A percentile compares a stretch with the other conserved stretches of the same genome.
Evolutionary conservation across 2,797 vertebrate genomes (phyloP).

Genomic region (Monodelphis domestica): DNA sequence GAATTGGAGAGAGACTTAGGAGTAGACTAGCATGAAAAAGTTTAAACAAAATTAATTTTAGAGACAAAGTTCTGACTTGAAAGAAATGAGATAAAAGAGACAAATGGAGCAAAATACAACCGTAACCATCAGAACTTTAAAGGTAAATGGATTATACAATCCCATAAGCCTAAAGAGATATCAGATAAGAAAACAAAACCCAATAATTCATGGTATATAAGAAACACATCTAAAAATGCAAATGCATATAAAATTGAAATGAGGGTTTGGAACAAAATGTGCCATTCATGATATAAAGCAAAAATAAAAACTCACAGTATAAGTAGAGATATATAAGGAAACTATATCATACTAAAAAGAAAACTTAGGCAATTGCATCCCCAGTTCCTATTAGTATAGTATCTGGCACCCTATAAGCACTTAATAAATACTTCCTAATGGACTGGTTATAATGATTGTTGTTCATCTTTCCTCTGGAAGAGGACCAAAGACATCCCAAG

Average conservation of each 20-base stretch:
- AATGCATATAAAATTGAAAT: neutral
- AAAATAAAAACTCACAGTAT: neutral
- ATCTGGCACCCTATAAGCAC: neutral
- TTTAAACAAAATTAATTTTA: neutral
- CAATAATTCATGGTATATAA: neutral
- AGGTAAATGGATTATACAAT: neutral
- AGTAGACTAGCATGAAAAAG: neutral
- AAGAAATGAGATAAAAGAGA: neutral
- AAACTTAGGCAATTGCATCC: neutral
- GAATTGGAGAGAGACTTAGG: neutral
- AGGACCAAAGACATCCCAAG: no score
- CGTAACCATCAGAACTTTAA: neutral
- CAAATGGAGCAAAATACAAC: neutral
- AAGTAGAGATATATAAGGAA: neutral
- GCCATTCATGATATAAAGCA: neutral
- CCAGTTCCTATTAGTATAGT: neutral
- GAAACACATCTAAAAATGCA: neutral
- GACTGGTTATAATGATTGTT: neutral
- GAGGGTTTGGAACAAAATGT: neutral
- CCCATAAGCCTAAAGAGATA: neutral
- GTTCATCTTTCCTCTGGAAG: no score
- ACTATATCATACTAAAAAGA: neutral
- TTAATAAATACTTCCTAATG: neutral
- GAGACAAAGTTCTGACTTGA: neutral
- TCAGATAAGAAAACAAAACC: neutral